A percentile compares a stretch with the other conserved stretches of the same genome.
These are phyloP conservation scores for Larimichthys crocea DNA, from an alignment of 2,113 vertebrate genomes.

Conservation along the genomic window DNA sequence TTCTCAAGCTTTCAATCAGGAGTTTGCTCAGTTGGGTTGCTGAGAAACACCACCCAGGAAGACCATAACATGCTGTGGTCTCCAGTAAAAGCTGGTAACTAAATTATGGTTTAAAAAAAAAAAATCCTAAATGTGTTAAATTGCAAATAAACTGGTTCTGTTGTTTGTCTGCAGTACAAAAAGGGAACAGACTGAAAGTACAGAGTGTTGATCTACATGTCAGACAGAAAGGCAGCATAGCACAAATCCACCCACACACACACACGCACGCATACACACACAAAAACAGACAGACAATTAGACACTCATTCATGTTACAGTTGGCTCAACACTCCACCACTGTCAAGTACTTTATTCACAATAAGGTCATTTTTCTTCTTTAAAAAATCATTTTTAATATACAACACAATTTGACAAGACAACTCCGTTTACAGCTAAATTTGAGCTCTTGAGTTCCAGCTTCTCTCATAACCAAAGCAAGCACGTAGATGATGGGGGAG, in stretches of 20 bases:
- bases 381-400: constrained; percentile 87
- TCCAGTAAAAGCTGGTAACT: not conserved
- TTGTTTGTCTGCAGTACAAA: not conserved
- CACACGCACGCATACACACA: constrained; percentile 46
- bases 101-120: too few relatives aligned
- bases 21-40: not conserved
- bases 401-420: constrained; percentile 87
- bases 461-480: constrained; percentile 85
- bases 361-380: constrained; percentile 82
- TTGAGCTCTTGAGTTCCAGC: constrained; percentile 83
- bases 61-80: not conserved
- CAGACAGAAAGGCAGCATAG: not conserved
- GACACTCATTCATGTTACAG: constrained; percentile 73
- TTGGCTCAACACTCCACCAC: constrained; percentile 82
- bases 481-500: constrained; percentile 72
- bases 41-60: not conserved
- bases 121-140: not conserved
- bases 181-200: not conserved
- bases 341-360: constrained; percentile 88
- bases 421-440: constrained; percentile 84
- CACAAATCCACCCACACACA: constrained; percentile 31
- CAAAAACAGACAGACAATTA: constrained; percentile 54
- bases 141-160: not conserved
- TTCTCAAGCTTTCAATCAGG: not conserved
- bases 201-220: not conserved